Evolutionary conservation across 2,888 invertebrate genomes (phyloP).

Genomic region (Heliconius aoede): DNA sequence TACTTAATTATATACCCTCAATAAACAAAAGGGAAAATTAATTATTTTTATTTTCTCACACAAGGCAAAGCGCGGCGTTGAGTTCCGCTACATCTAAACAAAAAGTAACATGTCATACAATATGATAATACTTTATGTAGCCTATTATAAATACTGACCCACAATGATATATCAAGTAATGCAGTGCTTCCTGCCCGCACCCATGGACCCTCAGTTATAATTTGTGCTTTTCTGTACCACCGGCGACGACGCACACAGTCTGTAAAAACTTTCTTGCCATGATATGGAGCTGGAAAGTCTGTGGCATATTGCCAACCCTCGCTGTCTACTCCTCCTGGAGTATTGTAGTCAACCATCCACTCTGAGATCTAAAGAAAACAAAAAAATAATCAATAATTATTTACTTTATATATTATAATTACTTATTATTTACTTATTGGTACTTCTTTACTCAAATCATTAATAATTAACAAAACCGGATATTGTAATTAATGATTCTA

Average conservation of each 20-base stretch:
- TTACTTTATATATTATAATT: no score
- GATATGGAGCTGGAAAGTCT: conserved; percentile 94
- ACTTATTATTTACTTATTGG: not conserved
- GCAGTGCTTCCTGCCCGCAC: conserved; percentile 93
- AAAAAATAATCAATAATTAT: not conserved
- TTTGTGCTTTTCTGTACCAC: conserved; percentile 92
- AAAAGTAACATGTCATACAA: no score
- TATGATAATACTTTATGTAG: not conserved
- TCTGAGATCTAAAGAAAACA: conserved; percentile 86
- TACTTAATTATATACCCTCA: no score
- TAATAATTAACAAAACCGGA: not conserved
- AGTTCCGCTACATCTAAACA: no score
- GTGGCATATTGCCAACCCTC: conserved; percentile 98
- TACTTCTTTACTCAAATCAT: not conserved
- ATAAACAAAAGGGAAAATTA: no score
- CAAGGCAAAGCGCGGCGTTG: no score
- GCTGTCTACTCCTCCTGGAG: conserved; percentile 93
- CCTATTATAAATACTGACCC: conserved; percentile 76
- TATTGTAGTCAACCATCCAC: conserved; percentile 96
- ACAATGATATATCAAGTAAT: conserved; percentile 90
- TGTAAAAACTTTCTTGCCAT: conserved; percentile 92
- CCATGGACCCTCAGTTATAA: conserved; percentile 95
- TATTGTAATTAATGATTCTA: not conserved
- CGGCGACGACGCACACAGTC: conserved; percentile 93
- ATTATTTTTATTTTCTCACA: no score